These are phyloP conservation scores for Colinus virginianus DNA, from an alignment of 2,113 vertebrate species.

Conservation along the genomic window DNA sequence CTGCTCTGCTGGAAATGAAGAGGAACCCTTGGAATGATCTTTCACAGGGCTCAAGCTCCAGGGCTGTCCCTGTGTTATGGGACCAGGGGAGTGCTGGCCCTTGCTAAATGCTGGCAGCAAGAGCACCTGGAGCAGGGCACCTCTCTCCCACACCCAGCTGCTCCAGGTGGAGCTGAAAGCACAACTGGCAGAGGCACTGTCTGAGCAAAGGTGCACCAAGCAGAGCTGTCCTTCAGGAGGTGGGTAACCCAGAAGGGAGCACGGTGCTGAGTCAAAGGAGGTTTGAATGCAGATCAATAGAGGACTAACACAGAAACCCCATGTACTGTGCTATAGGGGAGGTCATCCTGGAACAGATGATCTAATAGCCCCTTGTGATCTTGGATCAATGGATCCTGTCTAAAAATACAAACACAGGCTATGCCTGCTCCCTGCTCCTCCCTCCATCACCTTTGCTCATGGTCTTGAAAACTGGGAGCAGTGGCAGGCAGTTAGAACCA, in stretches of 20 bases:
- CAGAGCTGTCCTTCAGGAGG: too few relatives aligned
- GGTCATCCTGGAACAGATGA: constrained; percentile 53
- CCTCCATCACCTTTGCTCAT: background rate
- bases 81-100: too few relatives aligned
- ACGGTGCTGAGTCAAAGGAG: background rate
- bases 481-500: background rate
- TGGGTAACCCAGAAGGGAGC: background rate
- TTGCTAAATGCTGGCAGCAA: background rate
- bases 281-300: constrained; percentile 44
- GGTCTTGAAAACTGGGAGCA: background rate
- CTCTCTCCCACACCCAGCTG: too few relatives aligned
- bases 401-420: constrained; percentile 59
- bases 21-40: background rate
- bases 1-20: constrained; percentile 34
- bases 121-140: background rate
- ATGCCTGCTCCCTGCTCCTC: background rate
- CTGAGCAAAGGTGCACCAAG: background rate
- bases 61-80: background rate
- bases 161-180: background rate
- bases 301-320: constrained; percentile 55
- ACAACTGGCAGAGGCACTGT: background rate
- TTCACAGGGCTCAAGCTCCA: background rate
- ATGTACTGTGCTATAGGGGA: constrained; percentile 2
- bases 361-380: constrained; percentile 65
- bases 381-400: constrained; percentile 62